Conservation (phyloP, 30 jellyfish, hydroid and myxozoan genomes). For the Cassiopea xamachana region DNA sequence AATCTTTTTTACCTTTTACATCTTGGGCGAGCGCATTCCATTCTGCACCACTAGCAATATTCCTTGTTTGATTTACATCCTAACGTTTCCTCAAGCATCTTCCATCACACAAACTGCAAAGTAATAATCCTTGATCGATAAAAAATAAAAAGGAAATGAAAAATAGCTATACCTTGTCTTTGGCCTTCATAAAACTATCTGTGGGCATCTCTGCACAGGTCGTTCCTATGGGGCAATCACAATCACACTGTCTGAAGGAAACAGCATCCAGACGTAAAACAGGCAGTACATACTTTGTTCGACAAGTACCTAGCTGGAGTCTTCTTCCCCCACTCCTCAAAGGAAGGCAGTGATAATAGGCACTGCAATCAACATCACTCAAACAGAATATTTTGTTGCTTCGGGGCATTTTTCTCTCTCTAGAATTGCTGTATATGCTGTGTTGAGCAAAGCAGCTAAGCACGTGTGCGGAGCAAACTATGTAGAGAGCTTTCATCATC, state of each 20-base stretch:
- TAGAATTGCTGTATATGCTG: background rate
- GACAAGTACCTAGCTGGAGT: background rate
- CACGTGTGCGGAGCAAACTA: background rate
- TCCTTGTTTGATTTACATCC: too few relatives aligned
- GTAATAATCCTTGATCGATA: background rate
- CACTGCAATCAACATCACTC: background rate
- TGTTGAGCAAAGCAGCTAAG: background rate
- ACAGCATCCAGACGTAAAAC: too few relatives aligned
- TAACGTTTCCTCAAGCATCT: too few relatives aligned
- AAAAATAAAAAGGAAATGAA: background rate
- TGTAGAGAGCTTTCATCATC: background rate
- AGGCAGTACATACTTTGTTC: background rate
- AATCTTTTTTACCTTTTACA: too few relatives aligned
- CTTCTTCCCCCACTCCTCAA: background rate
- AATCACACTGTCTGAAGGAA: background rate
- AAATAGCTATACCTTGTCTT: background rate
- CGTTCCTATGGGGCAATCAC: background rate
- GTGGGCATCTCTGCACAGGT: background rate
- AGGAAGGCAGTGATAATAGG: background rate
- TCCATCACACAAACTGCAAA: too few relatives aligned
- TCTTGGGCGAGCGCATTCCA: too few relatives aligned
- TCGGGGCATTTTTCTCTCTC: background rate
- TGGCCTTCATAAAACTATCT: background rate
- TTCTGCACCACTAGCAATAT: too few relatives aligned
- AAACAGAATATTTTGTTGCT: background rate